Base-by-base conservation (phyloP, 2,797 vertebrate genomes). In the Neosalanx taihuensis region DNA sequence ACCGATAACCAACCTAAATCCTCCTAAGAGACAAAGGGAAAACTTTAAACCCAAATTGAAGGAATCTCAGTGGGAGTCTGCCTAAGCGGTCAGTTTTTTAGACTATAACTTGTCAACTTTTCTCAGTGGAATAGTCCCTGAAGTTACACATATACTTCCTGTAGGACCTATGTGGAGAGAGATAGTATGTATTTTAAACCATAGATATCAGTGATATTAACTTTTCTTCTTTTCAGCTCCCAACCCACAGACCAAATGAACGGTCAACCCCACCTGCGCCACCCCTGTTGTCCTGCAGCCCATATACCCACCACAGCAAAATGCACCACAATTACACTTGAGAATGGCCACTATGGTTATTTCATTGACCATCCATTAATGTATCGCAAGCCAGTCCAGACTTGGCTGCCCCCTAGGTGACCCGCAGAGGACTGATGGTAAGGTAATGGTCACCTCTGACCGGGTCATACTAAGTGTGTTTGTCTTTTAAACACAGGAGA, bases 391-490 rank as follows among this genome's bases (percentile, higher is more conserved):
- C 74, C 79, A 76, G 81, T 76, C 26, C 77, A 77, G 85, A 83
- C 89, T 71, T 5, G 51, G 76, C 86, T 81, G 85, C 89, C 88
- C 88, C 80, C 79, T 62, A 53, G 60, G 73, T 74, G 85, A 90
- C 88, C 88, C 76, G 51, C 30, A 13, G 0, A 66, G 31, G 79
- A 69, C 82, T 81, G 74, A 79, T 30, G 83, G 77, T 85, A 72
- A 79, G 81, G 83, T 90, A 91, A 92, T 90, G 88, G 87, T 88
- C 88, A 84, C 85, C 85, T 85, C 79, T 82, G 79, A 64, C 56
- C 23, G 85, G 89, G 89, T 91, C 79, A 56, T 78, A 87, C 69
- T 77, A 74, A 69, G 82, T 77, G 78, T 89, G 84, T 90, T 89
- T 90, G 81, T 84, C 89, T 90, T 89, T 89, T 82, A 83, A 90